Evolutionary conservation across 2,888 invertebrate species (phyloP), one percentile per base, ranked within the genome.

Genomic region (Cecidostiba fungosa): DNA sequence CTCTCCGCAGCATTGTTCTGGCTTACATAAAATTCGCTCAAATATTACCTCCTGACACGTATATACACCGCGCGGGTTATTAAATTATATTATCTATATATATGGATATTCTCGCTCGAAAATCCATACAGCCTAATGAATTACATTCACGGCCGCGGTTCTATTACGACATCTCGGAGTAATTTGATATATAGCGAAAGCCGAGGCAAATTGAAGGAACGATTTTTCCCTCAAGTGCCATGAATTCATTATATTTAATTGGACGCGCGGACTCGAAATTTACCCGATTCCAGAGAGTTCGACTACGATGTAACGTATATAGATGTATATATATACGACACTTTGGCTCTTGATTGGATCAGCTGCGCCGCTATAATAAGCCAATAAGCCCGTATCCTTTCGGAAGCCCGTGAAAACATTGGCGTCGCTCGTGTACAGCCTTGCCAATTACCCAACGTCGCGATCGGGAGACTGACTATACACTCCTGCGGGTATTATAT

Each of bases 11-110:
- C 72, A 43, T 29, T 50, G 66, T 77, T n/a, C 69, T 77, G 3
- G 1, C 12, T 82, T 77, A 54, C 39, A 39, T 77, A 77, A 83
- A 81, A 43, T 81, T 36, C 76, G 43, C 66, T 82, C 50, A 47
- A 23, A 32, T 19, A 36, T 54, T 36, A 2, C 14, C n/a, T 29
- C 19, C 43, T 1, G 43, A 74, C 43, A 74, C 43, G 26, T 47
- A n/a, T n/a, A n/a, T n/a, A 23, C 23, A 23, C 54, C 50, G 0
- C 23, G n/a, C 14, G 29, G 3, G 14, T 66, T 26, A 66, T 66
- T 66, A 26, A 66, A 66, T 66, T 66, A 66, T 59, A 23, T 26
- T 66, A n/a, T n/a, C n/a, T n/a, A n/a, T n/a, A n/a, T n/a, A n/a
- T n/a, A n/a, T n/a, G n/a, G n/a, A n/a, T n/a, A n/a, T 59, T 3